Conservation (phyloP, 1,140 invertebrate species). For the Pseudomyrmex cubaensis region DNA sequence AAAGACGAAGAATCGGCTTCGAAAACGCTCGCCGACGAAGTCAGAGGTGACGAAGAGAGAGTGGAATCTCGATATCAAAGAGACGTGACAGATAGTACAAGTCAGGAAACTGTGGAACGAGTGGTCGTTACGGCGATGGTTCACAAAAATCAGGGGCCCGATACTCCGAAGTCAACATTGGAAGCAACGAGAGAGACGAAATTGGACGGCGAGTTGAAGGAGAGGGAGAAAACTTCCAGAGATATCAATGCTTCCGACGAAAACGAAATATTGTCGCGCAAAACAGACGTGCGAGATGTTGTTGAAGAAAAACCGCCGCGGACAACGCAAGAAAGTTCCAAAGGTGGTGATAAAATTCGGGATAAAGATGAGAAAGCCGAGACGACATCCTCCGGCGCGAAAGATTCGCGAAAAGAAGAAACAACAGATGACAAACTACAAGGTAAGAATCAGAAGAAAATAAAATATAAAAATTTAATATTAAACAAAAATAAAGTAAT, state of each 20-base stretch:
- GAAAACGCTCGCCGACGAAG: conserved; percentile 42
- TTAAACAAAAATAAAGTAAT: background rate
- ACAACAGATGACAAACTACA: background rate
- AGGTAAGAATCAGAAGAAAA: conserved; percentile 39
- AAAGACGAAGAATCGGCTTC: conserved; percentile 26
- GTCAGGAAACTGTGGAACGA: conserved; percentile 80
- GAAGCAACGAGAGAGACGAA: conserved; percentile 42
- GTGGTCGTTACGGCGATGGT: conserved; percentile 81
- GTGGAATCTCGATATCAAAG: conserved; percentile 65
- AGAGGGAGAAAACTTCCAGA: conserved; percentile 59
- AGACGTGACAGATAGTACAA: conserved; percentile 80
- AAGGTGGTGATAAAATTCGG: conserved; percentile 74
- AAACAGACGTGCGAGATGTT: conserved; percentile 72
- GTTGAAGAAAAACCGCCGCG: conserved; percentile 78
- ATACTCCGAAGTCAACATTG: conserved; percentile 73
- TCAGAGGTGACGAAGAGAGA: background rate
- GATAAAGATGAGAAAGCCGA: conserved; percentile 56
- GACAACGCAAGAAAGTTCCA: conserved; percentile 82
- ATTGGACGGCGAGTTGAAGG: conserved; percentile 54
- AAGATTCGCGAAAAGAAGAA: background rate
- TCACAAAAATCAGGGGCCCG: conserved; percentile 80
- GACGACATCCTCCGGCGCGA: background rate
- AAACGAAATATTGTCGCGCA: conserved; percentile 77
- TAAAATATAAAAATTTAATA: too few relatives aligned
- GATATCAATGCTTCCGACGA: conserved; percentile 55